Evolutionary conservation across 2,113 vertebrate genomes (phyloP).

Genomic region (Murina feae): DNA sequence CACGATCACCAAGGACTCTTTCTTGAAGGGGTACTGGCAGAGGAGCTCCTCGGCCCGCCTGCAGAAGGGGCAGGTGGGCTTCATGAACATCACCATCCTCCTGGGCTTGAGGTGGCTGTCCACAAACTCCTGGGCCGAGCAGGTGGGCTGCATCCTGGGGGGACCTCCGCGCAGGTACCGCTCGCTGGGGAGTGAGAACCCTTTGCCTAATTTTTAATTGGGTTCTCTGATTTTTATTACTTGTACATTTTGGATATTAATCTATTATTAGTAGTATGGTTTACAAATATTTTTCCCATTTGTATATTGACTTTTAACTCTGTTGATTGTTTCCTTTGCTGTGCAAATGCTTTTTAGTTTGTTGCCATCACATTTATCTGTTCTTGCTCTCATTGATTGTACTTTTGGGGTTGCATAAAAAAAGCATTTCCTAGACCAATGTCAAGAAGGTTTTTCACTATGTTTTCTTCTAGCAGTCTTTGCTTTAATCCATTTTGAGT

Average conservation of each 20-base stretch:
- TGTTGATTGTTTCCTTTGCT: neutral
- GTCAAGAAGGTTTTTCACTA: neutral
- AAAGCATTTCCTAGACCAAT: neutral
- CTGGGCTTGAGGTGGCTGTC: too few relatives aligned
- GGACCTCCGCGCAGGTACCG: too few relatives aligned
- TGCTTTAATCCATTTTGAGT: neutral
- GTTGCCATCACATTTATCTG: neutral
- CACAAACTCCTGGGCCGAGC: too few relatives aligned
- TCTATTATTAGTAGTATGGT: neutral
- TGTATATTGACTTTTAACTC: neutral
- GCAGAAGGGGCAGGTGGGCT: too few relatives aligned
- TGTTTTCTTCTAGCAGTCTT: neutral
- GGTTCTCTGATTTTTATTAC: neutral
- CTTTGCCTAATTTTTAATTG: neutral
- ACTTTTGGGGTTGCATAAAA: neutral
- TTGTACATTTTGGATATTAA: neutral
- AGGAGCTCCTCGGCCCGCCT: too few relatives aligned
- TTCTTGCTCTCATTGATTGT: neutral
- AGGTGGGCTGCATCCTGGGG: too few relatives aligned
- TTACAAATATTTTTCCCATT: neutral
- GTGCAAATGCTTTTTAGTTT: neutral
- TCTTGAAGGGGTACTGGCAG: too few relatives aligned
- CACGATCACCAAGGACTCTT: too few relatives aligned
- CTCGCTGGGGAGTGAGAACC: too few relatives aligned
- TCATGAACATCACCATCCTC: too few relatives aligned